phyloP scores from a whole-genome alignment of 2,888 invertebrate genomes.

The Antitype chi region DNA sequence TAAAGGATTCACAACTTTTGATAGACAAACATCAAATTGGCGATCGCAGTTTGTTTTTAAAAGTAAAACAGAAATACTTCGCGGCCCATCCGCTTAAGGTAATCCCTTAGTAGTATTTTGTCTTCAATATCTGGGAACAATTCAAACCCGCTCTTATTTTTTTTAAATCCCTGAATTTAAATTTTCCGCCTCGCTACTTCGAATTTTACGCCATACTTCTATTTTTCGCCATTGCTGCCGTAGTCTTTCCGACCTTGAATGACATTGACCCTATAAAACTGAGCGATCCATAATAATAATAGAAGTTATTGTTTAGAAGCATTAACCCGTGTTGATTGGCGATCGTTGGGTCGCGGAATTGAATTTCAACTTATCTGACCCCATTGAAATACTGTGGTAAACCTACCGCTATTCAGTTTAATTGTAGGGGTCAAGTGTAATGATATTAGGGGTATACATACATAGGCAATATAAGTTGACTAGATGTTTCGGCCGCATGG shows the following conservation, averaged over 20 bases:
- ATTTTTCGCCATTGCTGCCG: background rate
- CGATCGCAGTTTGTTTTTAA: background rate
- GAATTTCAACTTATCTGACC: slow-evolving; percentile 45
- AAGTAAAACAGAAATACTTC: background rate
- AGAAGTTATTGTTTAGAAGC: slow-evolving; percentile 23
- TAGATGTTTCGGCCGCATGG: slow-evolving; percentile 6
- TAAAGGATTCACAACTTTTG: background rate
- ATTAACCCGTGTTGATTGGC: slow-evolving; percentile 24
- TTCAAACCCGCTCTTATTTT: slow-evolving; percentile 12
- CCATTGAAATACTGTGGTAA: slow-evolving; percentile 43
- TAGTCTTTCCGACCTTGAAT: background rate
- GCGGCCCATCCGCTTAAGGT: background rate
- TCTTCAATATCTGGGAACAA: slow-evolving; percentile 45
- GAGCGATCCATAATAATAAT: slow-evolving; percentile 11
- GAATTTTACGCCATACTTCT: background rate
- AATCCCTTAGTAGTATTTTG: slow-evolving; percentile 25
- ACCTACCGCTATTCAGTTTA: slow-evolving; percentile 35
- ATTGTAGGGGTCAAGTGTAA: slow-evolving; percentile 39
- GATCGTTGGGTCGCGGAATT: slow-evolving; percentile 22
- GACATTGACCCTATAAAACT: slow-evolving; percentile 13
- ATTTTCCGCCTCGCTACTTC: slow-evolving; percentile 19
- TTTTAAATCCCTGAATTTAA: slow-evolving; percentile 36
- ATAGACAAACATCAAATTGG: background rate
- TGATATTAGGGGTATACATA: slow-evolving; percentile 16
- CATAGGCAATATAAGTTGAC: background rate